Evolutionary conservation across 2,797 vertebrate genomes (phyloP).

Genomic region (Rhinella marina): DNA sequence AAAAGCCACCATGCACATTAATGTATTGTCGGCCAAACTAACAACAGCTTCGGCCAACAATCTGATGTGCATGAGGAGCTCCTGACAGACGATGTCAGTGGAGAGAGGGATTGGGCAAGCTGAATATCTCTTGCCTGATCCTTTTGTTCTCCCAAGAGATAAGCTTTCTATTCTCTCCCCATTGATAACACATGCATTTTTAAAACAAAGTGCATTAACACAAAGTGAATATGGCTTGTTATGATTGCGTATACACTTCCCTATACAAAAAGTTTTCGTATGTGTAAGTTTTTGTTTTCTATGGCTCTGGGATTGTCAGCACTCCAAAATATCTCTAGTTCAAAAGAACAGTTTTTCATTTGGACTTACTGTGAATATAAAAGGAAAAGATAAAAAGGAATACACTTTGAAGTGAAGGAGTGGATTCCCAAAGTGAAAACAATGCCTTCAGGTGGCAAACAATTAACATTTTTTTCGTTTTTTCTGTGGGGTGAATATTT

Average conservation of each 20-base stretch:
- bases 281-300: background rate
- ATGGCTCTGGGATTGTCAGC: slow-evolving; percentile 33
- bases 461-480: slow-evolving; percentile 46
- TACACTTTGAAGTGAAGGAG: slow-evolving; percentile 48
- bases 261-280: background rate
- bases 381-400: slow-evolving; percentile 52
- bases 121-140: too few species aligned
- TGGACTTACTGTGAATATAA: slow-evolving; percentile 42
- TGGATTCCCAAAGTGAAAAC: slow-evolving; percentile 36
- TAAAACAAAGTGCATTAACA: too few species aligned
- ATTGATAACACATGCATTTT: too few species aligned
- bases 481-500: background rate
- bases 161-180: too few species aligned
- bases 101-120: too few species aligned
- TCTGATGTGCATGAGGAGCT: too few species aligned
- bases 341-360: slow-evolving; percentile 44
- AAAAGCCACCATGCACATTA: too few species aligned
- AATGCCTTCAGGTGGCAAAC: slow-evolving; percentile 39
- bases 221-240: background rate
- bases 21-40: too few species aligned
- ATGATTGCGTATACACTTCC: background rate
- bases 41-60: too few species aligned
- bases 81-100: too few species aligned
- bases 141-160: too few species aligned
- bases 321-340: slow-evolving; percentile 43